Base-by-base conservation (phyloP, 2,888 invertebrate genomes). In the Tridacna gigas region DNA sequence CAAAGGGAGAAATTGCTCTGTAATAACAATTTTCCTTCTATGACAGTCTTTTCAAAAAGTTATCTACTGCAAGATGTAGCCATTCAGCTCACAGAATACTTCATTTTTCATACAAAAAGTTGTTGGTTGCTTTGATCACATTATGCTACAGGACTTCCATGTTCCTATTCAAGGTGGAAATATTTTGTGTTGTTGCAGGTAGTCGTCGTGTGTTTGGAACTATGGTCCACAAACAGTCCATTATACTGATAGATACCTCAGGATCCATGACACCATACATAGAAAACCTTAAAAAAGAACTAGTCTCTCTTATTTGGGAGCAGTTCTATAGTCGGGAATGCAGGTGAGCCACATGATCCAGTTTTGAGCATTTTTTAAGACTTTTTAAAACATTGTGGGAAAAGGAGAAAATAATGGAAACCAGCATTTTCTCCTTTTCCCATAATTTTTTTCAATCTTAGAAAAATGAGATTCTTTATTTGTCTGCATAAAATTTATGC, bases 261-360 rank as follows among this genome's bases (percentile, higher is more conserved):
- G 71, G 71, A 11, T 71, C 71, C n/a, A 71, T 71, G 71, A 25
- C 71, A 12, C 71, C 71, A 51, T 26, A 71, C 26, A 47, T 71
- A 71, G 71, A 47, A n/a, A 26, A 45, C n/a, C 48, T 71, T 11
- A 71, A 71, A 51, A 71, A 71, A 26, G 71, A 71, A 26, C 25
- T 71, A 26, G 71, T 25, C 11, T 9, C n/a, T 47, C 71, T 71
- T 22, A 71, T 71, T 11, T 51, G 51, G 71, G 71, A 71, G 26
- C 71, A 71, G 71, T 71, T 71, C 25, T 51, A 51, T 26, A 71
- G 51, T 47, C n/a, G 51, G 22, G 71, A 26, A 0, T 71, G 51
- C 51, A 51, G 71, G 71, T 71, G 51, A 22, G 22, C 11, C 9
- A 11, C 11, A 20, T 9, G 9, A 20, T 15, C 2, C 56, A 20